Evolutionary conservation across 2,888 invertebrate species (phyloP).

Genomic region (Patella ulyssiponensis): DNA sequence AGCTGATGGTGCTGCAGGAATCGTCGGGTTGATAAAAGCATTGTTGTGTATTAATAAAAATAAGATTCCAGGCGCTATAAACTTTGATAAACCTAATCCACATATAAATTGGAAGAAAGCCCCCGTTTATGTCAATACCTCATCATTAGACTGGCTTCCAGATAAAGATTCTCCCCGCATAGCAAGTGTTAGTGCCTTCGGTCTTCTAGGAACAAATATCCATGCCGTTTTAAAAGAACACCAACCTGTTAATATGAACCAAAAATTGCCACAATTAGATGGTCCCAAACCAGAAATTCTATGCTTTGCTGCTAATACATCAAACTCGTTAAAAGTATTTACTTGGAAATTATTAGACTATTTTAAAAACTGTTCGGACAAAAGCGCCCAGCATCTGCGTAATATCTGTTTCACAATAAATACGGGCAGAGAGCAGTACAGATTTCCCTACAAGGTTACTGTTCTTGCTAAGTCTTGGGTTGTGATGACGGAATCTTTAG

Average conservation of each 20-base stretch:
- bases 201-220: slow-evolving; percentile 3
- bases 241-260: neutral
- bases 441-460: neutral
- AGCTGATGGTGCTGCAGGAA: slow-evolving; percentile 3
- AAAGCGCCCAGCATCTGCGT: neutral
- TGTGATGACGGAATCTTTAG: neutral
- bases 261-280: neutral
- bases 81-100: slow-evolving; percentile 4
- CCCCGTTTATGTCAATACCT: neutral
- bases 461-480: neutral
- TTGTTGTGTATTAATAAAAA: neutral
- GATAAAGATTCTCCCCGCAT: neutral
- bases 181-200: neutral
- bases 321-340: neutral
- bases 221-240: slow-evolving; percentile 3
- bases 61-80: slow-evolving; percentile 1
- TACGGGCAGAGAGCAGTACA: neutral
- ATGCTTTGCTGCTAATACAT: neutral
- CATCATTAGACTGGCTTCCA: neutral
- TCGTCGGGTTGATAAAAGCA: neutral
- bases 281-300: neutral
- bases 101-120: slow-evolving; percentile 1
- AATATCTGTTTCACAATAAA: neutral
- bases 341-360: neutral
- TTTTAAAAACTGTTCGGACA: neutral